Conservation (phyloP, 2,888 invertebrate genomes). For the Chrysina gloriosa region DNA sequence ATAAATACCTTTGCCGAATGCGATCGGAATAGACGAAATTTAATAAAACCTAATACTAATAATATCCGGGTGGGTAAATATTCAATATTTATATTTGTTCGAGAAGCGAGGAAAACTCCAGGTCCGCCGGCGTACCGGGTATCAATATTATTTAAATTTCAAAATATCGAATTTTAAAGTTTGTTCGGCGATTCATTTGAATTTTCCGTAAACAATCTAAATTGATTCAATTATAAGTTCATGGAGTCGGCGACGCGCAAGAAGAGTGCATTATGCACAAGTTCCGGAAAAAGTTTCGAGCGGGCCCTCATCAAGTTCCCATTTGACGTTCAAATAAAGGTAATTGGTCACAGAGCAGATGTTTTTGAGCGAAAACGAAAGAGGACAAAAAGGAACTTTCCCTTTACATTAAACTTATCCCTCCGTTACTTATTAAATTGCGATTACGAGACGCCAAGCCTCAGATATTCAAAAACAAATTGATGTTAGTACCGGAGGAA, state of each 20-base stretch:
- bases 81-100: conserved; percentile 12
- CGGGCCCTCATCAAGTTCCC: conserved; percentile 15
- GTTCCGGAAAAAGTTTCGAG: conserved; percentile 12
- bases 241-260: neutral
- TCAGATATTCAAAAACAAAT: neutral
- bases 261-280: conserved; percentile 15
- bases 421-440: conserved; percentile 24
- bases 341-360: conserved; percentile 34
- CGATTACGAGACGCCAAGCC: conserved; percentile 2
- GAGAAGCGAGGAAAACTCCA: neutral
- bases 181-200: conserved; percentile 19
- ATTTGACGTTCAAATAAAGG: conserved; percentile 23
- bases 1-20: neutral
- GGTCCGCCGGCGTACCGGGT: neutral
- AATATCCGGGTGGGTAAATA: conserved; percentile 8
- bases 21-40: neutral
- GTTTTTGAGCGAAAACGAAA: conserved; percentile 24
- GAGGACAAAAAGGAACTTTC: neutral
- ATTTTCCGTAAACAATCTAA: conserved; percentile 50
- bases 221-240: conserved; percentile 54
- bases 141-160: conserved; percentile 40
- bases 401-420: neutral
- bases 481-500: neutral
- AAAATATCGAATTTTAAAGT: conserved; percentile 35
- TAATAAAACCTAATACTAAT: conserved; percentile 18